phyloP scores from a whole-genome alignment of 2,888 invertebrate genomes.

The Ferrisia virgata region DNA sequence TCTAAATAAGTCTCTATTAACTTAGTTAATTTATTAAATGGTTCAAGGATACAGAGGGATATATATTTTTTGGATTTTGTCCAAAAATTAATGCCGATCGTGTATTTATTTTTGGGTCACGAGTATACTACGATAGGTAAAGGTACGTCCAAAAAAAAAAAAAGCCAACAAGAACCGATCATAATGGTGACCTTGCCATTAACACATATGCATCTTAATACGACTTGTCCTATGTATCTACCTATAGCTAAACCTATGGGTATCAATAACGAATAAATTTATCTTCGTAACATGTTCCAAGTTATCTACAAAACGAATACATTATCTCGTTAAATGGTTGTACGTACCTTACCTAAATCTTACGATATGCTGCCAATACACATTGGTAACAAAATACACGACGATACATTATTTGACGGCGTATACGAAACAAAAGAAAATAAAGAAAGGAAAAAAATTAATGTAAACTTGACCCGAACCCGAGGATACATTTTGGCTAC shows the following conservation, averaged over 20 bases:
- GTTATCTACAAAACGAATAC: background rate
- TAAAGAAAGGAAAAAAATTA: background rate
- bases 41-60: background rate
- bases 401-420: no score
- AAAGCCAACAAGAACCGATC: background rate
- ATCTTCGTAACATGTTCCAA: background rate
- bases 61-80: background rate
- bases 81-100: background rate
- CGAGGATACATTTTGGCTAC: background rate
- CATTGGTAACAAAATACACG: no score
- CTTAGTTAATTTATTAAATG: background rate
- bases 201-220: no score
- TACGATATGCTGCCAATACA: background rate
- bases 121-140: background rate
- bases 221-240: background rate
- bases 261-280: background rate
- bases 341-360: no score
- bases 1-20: background rate
- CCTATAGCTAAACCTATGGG: no score
- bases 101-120: background rate
- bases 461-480: background rate
- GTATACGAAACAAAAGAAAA: no score
- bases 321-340: no score
- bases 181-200: background rate
- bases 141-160: no score